Percentiles rank a stretch among this genome's conserved stretches.
These are phyloP conservation scores for Drosophila algonquin DNA, from an alignment of 2,888 invertebrate species.

Conservation along the genomic window DNA sequence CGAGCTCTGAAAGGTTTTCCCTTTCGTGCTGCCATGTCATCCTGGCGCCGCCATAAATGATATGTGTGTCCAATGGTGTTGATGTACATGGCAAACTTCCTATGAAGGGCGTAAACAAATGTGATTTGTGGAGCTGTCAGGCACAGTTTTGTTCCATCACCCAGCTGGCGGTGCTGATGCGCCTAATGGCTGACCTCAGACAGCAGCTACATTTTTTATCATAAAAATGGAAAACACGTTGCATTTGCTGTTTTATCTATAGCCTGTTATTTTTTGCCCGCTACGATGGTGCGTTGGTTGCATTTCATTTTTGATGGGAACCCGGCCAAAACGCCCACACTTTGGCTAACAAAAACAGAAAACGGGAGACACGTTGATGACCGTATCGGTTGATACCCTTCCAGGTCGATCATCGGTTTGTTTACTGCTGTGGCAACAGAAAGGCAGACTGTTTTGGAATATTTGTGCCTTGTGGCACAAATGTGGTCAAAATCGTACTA, in stretches of 20 bases:
- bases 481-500: too few species aligned
- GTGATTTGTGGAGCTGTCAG: not conserved
- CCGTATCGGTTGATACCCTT: too few species aligned
- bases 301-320: constrained; percentile 13
- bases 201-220: not conserved
- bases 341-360: not conserved
- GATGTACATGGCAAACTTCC: constrained; percentile 6
- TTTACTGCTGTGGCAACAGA: too few species aligned
- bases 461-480: too few species aligned
- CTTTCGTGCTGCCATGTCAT: constrained; percentile 4
- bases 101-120: constrained; percentile 8
- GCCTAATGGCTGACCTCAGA: not conserved
- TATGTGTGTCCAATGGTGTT: constrained; percentile 3
- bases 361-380: not conserved
- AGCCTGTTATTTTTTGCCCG: constrained; percentile 25
- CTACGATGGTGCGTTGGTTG: constrained; percentile 7
- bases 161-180: not conserved
- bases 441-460: too few species aligned
- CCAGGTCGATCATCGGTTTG: too few species aligned
- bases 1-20: constrained; percentile 11
- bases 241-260: constrained; percentile 4
- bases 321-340: constrained; percentile 9
- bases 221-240: constrained; percentile 2
- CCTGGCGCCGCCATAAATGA: constrained; percentile 20
- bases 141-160: too few species aligned